These are phyloP conservation scores for Campaea margaritaria DNA, from an alignment of 2,888 invertebrate genomes.

Conservation along the genomic window DNA sequence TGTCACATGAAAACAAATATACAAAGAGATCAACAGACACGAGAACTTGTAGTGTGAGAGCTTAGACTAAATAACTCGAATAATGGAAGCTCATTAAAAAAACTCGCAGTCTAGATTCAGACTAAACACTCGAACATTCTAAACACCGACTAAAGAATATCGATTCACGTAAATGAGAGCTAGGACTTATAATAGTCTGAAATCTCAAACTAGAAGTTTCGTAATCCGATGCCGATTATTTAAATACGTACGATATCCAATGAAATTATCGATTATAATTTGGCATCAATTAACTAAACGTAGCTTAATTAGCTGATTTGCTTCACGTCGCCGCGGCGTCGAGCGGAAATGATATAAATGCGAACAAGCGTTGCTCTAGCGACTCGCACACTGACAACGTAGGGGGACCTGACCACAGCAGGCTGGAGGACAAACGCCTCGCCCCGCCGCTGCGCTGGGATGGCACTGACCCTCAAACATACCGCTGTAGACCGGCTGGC, in stretches of 20 bases:
- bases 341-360: conserved; percentile 66
- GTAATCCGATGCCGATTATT: conserved; percentile 16
- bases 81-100: no score
- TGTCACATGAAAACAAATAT: conserved; percentile 37
- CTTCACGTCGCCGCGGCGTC: conserved; percentile 53
- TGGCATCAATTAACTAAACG: conserved; percentile 79
- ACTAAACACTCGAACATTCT: no score
- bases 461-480: conserved; percentile 49
- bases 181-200: not conserved
- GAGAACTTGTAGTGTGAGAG: conserved; percentile 10
- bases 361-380: conserved; percentile 69
- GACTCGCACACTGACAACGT: conserved; percentile 38
- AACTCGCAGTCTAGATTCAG: no score
- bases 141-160: not conserved
- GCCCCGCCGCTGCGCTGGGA: conserved; percentile 21
- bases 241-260: conserved; percentile 35
- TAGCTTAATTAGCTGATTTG: conserved; percentile 67
- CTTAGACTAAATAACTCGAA: no score
- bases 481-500: conserved; percentile 35
- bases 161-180: not conserved
- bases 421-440: conserved; percentile 2
- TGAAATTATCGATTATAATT: conserved; percentile 64
- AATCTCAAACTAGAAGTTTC: conserved; percentile 22
- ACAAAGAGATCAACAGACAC: conserved; percentile 23
- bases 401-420: conserved; percentile 14